These are phyloP conservation scores for Merodon equestris DNA, from an alignment of 2,888 invertebrate genomes.

Conservation along the genomic window DNA sequence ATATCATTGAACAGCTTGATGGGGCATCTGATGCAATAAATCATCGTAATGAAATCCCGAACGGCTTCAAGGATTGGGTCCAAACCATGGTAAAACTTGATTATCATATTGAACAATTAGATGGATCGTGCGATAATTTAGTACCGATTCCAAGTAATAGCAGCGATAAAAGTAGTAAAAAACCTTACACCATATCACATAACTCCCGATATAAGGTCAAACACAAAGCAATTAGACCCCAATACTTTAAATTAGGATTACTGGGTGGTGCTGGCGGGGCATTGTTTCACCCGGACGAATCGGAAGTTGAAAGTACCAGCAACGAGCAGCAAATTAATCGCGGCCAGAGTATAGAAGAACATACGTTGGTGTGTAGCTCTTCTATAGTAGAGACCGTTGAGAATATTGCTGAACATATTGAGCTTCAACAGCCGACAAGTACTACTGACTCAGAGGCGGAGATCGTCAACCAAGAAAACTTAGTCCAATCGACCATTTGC, in stretches of 20 bases:
- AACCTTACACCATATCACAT: neutral
- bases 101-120: conserved; percentile 76
- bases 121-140: conserved; percentile 67
- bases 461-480: conserved; percentile 37
- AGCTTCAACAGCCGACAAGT: conserved; percentile 55
- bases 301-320: conserved; percentile 47
- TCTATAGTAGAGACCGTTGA: conserved; percentile 34
- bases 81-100: conserved; percentile 1
- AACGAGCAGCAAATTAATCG: conserved; percentile 27
- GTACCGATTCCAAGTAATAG: neutral
- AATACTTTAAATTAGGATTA: conserved; percentile 72
- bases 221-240: conserved; percentile 60
- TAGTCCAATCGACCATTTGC: conserved; percentile 33
- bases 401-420: conserved; percentile 20
- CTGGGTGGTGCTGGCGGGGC: conserved; percentile 70
- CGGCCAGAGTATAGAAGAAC: conserved; percentile 35
- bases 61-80: too few relatives aligned
- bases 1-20: conserved; percentile 77
- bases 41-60: conserved; percentile 50
- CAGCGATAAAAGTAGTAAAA: conserved; percentile 1
- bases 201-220: conserved; percentile 25
- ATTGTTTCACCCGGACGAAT: conserved; percentile 48
- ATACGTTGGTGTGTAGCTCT: conserved; percentile 43
- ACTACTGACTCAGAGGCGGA: conserved; percentile 47
- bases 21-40: conserved; percentile 70